phyloP scores from a whole-genome alignment of 1,140 invertebrate species.

The Solenopsis invicta region DNA sequence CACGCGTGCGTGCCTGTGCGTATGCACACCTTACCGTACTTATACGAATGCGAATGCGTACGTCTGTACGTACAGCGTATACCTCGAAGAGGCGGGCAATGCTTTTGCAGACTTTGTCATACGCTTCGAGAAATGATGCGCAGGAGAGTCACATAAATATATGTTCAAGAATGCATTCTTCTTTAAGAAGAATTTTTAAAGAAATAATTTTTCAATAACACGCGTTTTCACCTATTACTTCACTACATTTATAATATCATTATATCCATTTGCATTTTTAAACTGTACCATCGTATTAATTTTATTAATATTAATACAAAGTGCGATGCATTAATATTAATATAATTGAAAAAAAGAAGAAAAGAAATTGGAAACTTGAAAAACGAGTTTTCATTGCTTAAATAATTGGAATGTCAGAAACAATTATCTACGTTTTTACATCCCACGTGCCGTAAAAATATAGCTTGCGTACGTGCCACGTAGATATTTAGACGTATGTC shows the following conservation, averaged over 20 bases:
- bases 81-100: slow-evolving; percentile 16
- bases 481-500: slow-evolving; percentile 33
- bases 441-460: background rate
- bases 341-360: too few relatives aligned
- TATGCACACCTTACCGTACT: slow-evolving; percentile 30
- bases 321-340: too few relatives aligned
- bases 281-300: background rate
- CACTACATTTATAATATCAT: too few relatives aligned
- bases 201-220: background rate
- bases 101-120: slow-evolving; percentile 22
- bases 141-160: background rate
- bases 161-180: background rate
- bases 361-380: background rate
- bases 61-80: background rate
- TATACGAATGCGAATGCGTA: background rate
- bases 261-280: background rate
- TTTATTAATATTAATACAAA: background rate
- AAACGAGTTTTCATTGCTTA: background rate
- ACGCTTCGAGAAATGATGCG: background rate
- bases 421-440: background rate
- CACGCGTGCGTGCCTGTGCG: slow-evolving; percentile 9
- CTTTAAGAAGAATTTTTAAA: background rate
- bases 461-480: background rate
- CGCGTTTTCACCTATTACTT: background rate
- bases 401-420: background rate